phyloP scores from a whole-genome alignment of 2,113 vertebrate genomes.

The Chionomys nivalis region DNA sequence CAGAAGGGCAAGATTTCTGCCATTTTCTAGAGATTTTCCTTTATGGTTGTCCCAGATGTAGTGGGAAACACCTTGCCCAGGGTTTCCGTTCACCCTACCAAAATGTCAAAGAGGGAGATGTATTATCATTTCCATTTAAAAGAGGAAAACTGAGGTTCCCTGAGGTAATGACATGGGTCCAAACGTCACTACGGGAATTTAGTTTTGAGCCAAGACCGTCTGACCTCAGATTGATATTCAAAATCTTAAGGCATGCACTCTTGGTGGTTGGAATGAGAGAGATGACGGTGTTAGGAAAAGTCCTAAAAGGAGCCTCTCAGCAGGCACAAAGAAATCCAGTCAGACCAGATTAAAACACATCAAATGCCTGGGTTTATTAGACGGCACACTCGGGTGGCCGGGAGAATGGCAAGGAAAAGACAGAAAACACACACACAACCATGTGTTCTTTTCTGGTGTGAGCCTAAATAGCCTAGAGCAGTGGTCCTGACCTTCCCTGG shows the following conservation, averaged over 20 bases:
- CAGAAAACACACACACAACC: too few species aligned
- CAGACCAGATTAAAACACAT: too few species aligned
- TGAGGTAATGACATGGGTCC: neutral
- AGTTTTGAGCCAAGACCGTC: neutral
- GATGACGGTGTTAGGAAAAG: too few species aligned
- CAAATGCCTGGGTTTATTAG: too few species aligned
- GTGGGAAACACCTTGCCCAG: neutral
- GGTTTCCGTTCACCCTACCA: neutral
- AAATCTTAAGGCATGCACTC: neutral
- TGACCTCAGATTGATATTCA: neutral
- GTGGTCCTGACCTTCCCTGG: too few species aligned
- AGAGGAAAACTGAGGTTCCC: neutral
- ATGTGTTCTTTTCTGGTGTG: too few species aligned
- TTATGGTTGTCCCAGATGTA: neutral
- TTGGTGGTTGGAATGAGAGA: neutral
- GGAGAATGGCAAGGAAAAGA: too few species aligned
- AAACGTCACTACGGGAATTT: neutral
- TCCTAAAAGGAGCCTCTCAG: too few species aligned
- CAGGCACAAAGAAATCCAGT: too few species aligned
- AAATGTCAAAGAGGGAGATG: neutral
- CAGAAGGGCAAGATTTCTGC: neutral
- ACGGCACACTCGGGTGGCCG: too few species aligned
- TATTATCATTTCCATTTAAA: neutral
- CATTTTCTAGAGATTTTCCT: neutral
- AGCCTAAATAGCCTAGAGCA: too few species aligned